Conservation (phyloP, 2,113 vertebrate genomes). For the Erythrolamprus reginae region DNA sequence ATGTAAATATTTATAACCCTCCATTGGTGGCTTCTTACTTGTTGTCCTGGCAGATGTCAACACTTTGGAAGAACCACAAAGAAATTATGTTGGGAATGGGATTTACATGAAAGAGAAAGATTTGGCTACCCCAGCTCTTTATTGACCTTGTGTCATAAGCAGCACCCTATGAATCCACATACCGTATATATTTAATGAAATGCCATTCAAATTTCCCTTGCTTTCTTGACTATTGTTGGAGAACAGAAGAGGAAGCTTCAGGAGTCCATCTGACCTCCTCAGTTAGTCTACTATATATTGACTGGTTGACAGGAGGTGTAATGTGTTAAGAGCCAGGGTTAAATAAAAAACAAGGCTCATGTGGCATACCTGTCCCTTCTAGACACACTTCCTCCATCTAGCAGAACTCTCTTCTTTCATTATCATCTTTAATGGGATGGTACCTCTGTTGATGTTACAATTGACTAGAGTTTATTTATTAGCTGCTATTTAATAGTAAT, state of each 20-base stretch:
- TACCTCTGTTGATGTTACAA: neutral
- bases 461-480: neutral
- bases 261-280: conserved; percentile 36
- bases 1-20: conserved; percentile 65
- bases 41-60: conserved; percentile 23
- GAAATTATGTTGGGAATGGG: neutral
- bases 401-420: neutral
- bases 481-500: neutral
- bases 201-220: conserved; percentile 20
- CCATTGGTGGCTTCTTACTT: conserved; percentile 59
- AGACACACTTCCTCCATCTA: neutral
- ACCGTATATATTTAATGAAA: conserved; percentile 48
- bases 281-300: conserved; percentile 28
- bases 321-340: conserved; percentile 54
- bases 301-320: conserved; percentile 49
- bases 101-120: neutral
- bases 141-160: neutral
- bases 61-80: neutral
- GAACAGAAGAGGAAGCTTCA: conserved; percentile 39
- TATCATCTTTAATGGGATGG: fast-evolving
- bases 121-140: neutral
- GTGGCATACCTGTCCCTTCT: conserved; percentile 1
- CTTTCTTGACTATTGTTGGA: conserved; percentile 38
- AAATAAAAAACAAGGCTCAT: neutral
- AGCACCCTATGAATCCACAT: neutral